Evolutionary conservation across 2,797 vertebrate genomes (phyloP), one percentile per base, ranked within the genome.

Genomic region (Spondyliosoma cantharus): DNA sequence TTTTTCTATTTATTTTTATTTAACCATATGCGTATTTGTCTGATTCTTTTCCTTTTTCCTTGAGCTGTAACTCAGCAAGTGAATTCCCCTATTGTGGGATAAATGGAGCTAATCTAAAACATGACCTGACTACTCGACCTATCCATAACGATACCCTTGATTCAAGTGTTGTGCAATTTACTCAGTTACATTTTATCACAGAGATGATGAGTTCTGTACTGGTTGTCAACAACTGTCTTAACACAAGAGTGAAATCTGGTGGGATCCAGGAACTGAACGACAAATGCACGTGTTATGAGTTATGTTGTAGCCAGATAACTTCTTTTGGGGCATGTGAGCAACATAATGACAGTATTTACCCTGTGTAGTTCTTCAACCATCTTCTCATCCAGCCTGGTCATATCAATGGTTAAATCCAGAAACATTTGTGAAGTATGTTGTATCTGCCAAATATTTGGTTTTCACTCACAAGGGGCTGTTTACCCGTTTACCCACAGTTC

Each of bases 131-230:
- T 14, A 9, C 13, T 3, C 7, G 8, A 50, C 6, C 15, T 6
- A 20, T 7, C 4, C 15, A 27, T 4, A 17, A 22, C 9, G 0
- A 0, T 4, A 11, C 3, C 3, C 2, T 29, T 20, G 1, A 74
- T 14, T 7, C 13, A 16, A 20, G 14, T 43, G 22, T 16, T 46
- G 24, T 29, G 14, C 27, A 16, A 1, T 24, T 27, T 27, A 9
- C 37, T 37, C 32, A 37, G 9, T 37, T 37, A 37, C 2, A 37
- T 37, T 37, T 37, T 37, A 7, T 37, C 32, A 37, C 1, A 2
- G 7, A 37, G 9, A 37, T 46, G 45, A 46, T 46, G 45, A 25
- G 29, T 50, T 22, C 15, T 37, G 0, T 19, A 4, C 32, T 52
- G 16, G n/a, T 22, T 49, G 29, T 63, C 24, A 37, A 16, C 22